Evolutionary conservation across 2,113 vertebrate species (phyloP).

Genomic region (Saccopteryx bilineata): DNA sequence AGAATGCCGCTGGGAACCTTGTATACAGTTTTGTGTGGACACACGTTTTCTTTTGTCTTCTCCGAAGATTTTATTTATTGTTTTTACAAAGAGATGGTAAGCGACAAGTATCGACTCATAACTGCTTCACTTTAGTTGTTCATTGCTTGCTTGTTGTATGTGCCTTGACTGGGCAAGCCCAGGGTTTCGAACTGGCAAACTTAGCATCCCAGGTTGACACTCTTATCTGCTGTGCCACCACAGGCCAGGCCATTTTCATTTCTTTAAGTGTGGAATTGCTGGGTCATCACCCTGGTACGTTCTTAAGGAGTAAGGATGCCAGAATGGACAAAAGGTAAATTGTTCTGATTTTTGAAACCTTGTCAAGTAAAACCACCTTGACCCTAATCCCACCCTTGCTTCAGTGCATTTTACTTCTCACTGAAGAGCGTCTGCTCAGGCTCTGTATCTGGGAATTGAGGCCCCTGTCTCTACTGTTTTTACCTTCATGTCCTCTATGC

Average conservation of each 20-base stretch:
- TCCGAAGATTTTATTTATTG: no score
- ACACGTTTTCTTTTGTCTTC: neutral
- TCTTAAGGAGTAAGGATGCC: slow-evolving; percentile 12
- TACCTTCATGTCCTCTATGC: neutral
- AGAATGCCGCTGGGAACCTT: neutral
- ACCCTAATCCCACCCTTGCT: neutral
- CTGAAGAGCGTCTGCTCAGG: neutral
- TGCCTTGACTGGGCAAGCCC: no score
- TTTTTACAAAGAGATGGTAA: no score
- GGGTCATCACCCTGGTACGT: slow-evolving; percentile 89
- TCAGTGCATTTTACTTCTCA: slow-evolving; percentile 16
- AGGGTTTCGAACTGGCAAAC: no score
- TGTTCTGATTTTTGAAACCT: slow-evolving; percentile 61
- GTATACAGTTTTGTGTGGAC: neutral
- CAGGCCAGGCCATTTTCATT: neutral
- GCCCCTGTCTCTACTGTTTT: neutral
- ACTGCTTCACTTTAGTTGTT: no score
- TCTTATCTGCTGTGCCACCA: no score
- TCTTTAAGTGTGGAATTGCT: slow-evolving; percentile 18
- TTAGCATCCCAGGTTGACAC: no score
- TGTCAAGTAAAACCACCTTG: slow-evolving; percentile 36
- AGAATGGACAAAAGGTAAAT: slow-evolving; percentile 54
- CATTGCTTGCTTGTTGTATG: no score
- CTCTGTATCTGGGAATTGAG: neutral
- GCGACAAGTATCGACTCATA: no score